These are phyloP conservation scores for Psittacula derbiana DNA, from an alignment of 2,797 vertebrate species.

Conservation along the genomic window DNA sequence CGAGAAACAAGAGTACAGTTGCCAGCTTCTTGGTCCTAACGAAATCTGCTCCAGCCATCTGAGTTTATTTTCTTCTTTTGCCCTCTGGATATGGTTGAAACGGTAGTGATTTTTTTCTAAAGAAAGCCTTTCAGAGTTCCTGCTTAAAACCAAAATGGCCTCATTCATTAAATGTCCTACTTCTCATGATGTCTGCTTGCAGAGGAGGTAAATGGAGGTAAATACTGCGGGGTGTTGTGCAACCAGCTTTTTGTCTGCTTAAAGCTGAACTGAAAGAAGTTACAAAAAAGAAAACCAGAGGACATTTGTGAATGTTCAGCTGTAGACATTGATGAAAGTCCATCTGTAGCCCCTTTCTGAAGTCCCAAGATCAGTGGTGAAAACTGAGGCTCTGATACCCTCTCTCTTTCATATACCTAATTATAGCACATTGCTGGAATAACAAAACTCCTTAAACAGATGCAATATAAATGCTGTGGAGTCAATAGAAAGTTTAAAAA, in stretches of 20 bases:
- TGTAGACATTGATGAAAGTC: not conserved
- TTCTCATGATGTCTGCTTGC: not conserved
- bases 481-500: not conserved
- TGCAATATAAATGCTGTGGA: not conserved
- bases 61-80: conserved; percentile 36
- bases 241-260: conserved; percentile 20
- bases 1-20: conserved; percentile 1
- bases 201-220: conserved; percentile 23
- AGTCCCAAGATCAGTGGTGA: not conserved
- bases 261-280: conserved; percentile 14
- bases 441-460: not conserved
- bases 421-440: not conserved
- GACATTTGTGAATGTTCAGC: not conserved
- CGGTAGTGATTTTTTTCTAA: conserved; percentile 5
- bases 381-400: not conserved
- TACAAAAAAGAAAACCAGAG: not conserved
- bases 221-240: not conserved
- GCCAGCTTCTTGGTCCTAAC: conserved; percentile 23
- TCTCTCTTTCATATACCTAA: not conserved
- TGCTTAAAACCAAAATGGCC: conserved; percentile 22
- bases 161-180: conserved; percentile 6
- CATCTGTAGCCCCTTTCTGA: not conserved
- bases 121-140: not conserved
- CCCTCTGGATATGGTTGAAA: conserved; percentile 38
- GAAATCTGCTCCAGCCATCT: conserved; percentile 38